Conservation (phyloP, 2,888 invertebrate species). For the Macrosoma leucophasiata region DNA sequence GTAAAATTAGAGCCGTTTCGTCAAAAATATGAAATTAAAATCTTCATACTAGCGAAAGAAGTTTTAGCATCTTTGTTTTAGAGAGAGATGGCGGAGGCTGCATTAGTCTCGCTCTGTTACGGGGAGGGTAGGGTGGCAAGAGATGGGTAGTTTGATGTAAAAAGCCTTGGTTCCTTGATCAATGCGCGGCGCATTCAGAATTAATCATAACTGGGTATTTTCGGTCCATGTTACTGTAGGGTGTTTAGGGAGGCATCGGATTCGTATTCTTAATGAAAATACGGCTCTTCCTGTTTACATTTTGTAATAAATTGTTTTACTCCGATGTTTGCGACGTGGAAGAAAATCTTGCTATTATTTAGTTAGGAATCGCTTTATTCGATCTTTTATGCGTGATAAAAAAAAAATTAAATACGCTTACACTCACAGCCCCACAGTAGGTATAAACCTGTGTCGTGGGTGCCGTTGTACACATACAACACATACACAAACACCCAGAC, state of each 20-base stretch:
- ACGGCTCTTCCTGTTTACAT: slow-evolving; percentile 75
- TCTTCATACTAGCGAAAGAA: slow-evolving; percentile 77
- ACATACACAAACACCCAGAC: no score
- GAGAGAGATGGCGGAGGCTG: slow-evolving; percentile 67
- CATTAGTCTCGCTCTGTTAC: slow-evolving; percentile 67
- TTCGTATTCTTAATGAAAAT: slow-evolving; percentile 76
- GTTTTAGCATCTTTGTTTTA: slow-evolving; percentile 77
- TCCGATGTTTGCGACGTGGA: slow-evolving; percentile 45
- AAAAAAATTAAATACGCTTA: no score
- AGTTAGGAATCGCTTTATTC: no score
- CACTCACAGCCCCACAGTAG: no score
- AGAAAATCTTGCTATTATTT: slow-evolving; percentile 26
- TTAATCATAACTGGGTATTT: slow-evolving; percentile 76
- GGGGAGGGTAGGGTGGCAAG: slow-evolving; percentile 41
- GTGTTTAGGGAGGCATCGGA: slow-evolving; percentile 47
- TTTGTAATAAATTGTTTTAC: slow-evolving; percentile 75
- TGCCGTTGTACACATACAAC: no score
- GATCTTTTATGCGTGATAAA: no score
- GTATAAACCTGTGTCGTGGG: no score
- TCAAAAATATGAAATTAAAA: slow-evolving; percentile 77
- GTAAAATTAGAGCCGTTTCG: slow-evolving; percentile 73
- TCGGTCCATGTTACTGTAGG: slow-evolving; percentile 62
- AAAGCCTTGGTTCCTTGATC: slow-evolving; percentile 73
- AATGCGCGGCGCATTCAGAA: slow-evolving; percentile 74
- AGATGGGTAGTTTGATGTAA: slow-evolving; percentile 74